A percentile compares a stretch with the other conserved stretches of the same genome.
phyloP scores from a whole-genome alignment of 1,140 invertebrate genomes.

The Heliconius eleuchia region DNA sequence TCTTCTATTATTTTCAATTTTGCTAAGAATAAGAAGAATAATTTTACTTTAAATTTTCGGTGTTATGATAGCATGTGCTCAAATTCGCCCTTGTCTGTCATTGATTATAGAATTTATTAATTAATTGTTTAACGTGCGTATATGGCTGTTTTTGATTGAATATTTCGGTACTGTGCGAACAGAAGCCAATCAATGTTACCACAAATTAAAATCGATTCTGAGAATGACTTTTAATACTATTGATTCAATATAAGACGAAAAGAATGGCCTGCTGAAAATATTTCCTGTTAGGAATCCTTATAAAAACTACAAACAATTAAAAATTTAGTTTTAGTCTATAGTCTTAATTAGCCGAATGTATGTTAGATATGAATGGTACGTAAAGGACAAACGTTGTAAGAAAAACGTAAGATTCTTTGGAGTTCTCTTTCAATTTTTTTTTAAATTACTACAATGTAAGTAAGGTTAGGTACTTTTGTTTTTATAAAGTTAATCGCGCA shows the following conservation, averaged over 20 bases:
- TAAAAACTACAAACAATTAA: slow-evolving; percentile 13
- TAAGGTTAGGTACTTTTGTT: background rate
- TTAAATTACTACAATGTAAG: background rate
- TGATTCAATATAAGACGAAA: slow-evolving; percentile 21
- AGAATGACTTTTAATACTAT: slow-evolving; percentile 22
- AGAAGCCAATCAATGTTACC: slow-evolving; percentile 27
- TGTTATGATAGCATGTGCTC: background rate
- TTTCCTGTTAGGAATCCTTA: slow-evolving; percentile 15
- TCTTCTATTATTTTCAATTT: no score
- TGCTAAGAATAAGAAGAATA: no score
- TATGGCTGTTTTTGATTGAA: background rate
- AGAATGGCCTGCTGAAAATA: slow-evolving; percentile 14
- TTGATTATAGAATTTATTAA: background rate
- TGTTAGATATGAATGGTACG: background rate
- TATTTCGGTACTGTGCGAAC: slow-evolving; percentile 12
- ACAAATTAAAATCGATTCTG: slow-evolving; percentile 26
- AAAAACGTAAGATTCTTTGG: background rate
- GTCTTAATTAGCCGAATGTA: slow-evolving; percentile 1
- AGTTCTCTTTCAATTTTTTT: background rate
- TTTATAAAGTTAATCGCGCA: background rate
- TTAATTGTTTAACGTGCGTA: background rate
- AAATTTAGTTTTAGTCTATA: slow-evolving; percentile 9
- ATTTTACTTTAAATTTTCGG: no score
- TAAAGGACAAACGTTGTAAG: background rate
- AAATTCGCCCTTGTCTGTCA: background rate